Conservation (phyloP, 2,888 invertebrate genomes). For the Drosophila picticornis region DNA sequence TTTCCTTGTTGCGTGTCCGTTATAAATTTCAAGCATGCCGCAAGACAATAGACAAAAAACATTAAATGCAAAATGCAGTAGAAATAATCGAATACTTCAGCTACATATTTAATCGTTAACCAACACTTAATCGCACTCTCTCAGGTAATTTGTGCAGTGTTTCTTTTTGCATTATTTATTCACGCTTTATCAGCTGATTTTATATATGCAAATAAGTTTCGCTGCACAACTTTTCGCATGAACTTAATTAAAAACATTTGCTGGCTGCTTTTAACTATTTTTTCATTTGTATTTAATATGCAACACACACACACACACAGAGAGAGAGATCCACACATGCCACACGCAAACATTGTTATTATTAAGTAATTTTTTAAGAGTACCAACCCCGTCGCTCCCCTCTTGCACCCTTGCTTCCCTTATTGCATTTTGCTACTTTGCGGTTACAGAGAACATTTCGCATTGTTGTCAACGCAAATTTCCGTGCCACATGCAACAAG, state of each 20-base stretch:
- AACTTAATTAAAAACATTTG: slow-evolving; percentile 45
- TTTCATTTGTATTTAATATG: slow-evolving; percentile 46
- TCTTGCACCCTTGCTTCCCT: background rate
- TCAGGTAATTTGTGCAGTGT: background rate
- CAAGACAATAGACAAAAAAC: slow-evolving; percentile 15
- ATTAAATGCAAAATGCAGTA: slow-evolving; percentile 7
- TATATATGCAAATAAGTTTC: slow-evolving; percentile 27
- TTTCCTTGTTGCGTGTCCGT: slow-evolving; percentile 15
- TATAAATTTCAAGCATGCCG: slow-evolving; percentile 23
- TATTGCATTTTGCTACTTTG: slow-evolving; percentile 55
- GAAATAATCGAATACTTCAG: background rate
- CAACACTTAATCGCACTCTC: background rate
- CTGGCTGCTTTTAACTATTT: slow-evolving; percentile 35
- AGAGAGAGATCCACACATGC: slow-evolving; percentile 8
- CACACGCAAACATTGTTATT: slow-evolving; percentile 62
- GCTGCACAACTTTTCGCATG: slow-evolving; percentile 1
- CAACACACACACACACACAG: slow-evolving; percentile 7
- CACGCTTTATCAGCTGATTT: background rate
- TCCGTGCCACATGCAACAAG: slow-evolving; percentile 70
- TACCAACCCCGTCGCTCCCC: background rate
- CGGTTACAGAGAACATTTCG: slow-evolving; percentile 61
- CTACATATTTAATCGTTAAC: background rate
- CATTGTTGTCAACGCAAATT: slow-evolving; percentile 73
- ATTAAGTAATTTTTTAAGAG: slow-evolving; percentile 71
- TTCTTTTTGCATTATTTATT: background rate